A percentile compares a stretch with the other conserved stretches of the same genome.
phyloP scores from a whole-genome alignment of 1,140 invertebrate species.

The Bicyclus anynana region DNA sequence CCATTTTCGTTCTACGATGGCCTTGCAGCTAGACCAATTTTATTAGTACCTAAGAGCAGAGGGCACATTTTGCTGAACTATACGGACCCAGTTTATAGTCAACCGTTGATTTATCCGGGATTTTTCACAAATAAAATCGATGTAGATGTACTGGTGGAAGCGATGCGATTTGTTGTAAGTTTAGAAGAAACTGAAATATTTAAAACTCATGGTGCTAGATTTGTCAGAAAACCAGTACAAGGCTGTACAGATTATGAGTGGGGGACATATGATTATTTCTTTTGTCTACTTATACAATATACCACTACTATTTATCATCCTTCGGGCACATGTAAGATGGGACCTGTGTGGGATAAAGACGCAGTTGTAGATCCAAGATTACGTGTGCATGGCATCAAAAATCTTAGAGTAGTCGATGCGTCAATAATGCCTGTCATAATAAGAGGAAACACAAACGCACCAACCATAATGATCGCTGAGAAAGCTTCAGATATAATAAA shows the following conservation, averaged over 20 bases:
- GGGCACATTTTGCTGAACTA: conserved; percentile 83
- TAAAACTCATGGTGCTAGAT: conserved; percentile 74
- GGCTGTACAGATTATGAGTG: conserved; percentile 80
- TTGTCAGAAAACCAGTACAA: conserved; percentile 78
- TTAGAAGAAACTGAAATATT: conserved; percentile 80
- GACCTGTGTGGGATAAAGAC: conserved; percentile 79
- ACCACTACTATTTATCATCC: conserved; percentile 88
- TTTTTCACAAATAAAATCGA: conserved; percentile 84
- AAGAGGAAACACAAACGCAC: conserved; percentile 80
- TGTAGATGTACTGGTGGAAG: conserved; percentile 79
- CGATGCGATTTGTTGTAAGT: conserved; percentile 76
- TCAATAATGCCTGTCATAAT: conserved; percentile 83
- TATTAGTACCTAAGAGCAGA: conserved; percentile 84
- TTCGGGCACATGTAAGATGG: conserved; percentile 92
- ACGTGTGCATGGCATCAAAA: conserved; percentile 82
- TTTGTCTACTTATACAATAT: conserved; percentile 81
- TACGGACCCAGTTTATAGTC: conserved; percentile 82
- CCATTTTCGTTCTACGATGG: conserved; percentile 76
- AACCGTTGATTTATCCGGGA: conserved; percentile 89
- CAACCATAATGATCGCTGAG: conserved; percentile 81
- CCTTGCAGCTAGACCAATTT: conserved; percentile 75
- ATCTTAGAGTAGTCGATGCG: conserved; percentile 86
- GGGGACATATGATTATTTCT: conserved; percentile 82
- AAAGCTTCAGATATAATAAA: conserved; percentile 80
- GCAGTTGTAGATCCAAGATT: conserved; percentile 86